Evolutionary conservation across 2,797 vertebrate species (phyloP).

Genomic region (Ctenopoma kingsleyae): DNA sequence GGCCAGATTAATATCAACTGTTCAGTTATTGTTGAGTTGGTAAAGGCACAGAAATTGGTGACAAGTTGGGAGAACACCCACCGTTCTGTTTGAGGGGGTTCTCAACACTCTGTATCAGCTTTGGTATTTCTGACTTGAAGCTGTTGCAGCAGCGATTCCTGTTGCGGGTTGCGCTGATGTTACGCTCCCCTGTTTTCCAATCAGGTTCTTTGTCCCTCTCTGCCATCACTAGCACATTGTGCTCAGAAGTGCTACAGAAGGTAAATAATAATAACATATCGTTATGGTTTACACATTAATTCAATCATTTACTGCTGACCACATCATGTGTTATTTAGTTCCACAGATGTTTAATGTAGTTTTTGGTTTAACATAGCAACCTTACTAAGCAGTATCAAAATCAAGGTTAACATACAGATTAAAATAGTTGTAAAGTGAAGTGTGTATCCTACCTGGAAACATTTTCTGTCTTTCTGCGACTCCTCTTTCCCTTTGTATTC

Average conservation of each 20-base stretch:
- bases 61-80: slow-evolving; percentile 52
- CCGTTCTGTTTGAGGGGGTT: slow-evolving; percentile 87
- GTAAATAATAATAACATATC: neutral
- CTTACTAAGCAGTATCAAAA: neutral
- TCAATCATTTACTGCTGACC: neutral
- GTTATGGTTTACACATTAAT: too few species aligned
- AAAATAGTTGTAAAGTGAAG: neutral
- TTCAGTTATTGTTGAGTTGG: neutral
- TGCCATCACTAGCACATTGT: slow-evolving; percentile 81
- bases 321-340: neutral
- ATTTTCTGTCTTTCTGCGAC: slow-evolving; percentile 87
- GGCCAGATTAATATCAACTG: neutral
- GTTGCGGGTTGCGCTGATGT: slow-evolving; percentile 63
- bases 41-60: neutral
- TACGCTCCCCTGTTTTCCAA: slow-evolving; percentile 81
- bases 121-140: slow-evolving; percentile 81
- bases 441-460: slow-evolving; percentile 70
- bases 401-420: neutral
- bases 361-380: neutral
- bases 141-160: slow-evolving; percentile 83
- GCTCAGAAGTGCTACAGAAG: slow-evolving; percentile 85
- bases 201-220: slow-evolving; percentile 88
- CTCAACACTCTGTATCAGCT: slow-evolving; percentile 76
- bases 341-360: neutral
- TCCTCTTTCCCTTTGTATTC: slow-evolving; percentile 92